Evolutionary conservation across 2,797 vertebrate genomes (phyloP), one percentile per base, ranked within the genome.

Genomic region (Trachurus trachurus): DNA sequence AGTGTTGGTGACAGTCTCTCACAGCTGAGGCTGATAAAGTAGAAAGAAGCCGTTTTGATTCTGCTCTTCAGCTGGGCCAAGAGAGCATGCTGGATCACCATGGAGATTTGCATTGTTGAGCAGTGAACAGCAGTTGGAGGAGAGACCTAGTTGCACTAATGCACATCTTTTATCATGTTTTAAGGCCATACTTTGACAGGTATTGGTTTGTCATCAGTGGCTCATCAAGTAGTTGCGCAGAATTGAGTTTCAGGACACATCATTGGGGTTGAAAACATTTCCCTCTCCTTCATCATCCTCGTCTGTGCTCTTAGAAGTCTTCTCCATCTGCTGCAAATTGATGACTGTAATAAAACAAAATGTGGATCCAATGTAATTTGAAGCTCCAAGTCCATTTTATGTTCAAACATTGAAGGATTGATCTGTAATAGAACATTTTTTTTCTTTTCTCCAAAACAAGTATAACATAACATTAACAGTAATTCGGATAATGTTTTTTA

Each of bases 1-100:
- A 80, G 69, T 81, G 85, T 86, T 85, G 87, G 86, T 87, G 84
- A 85, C 87, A 42, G 74, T 63, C 74, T 84, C 67, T 81, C 58
- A 66, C 76, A 82, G 84, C 75, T 79, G 80, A 77, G 81, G 71
- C 64, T 81, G 83, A 83, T 76, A 54, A 74, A 85, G 78, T 52
- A 72, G 84, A 86, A 70, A 79, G 70, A 47, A 40, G 65, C 69
- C 63, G 63, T 83, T 89, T 90, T 90, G 81, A 87, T 80, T 79
- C 67, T 73, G 63, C 81, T 84, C 75, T 78, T 88, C 67, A 76
- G 6, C 73, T 76, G 80, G 74, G 71, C 83, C 66, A 70, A 68
- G 77, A 81, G 68, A 80, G 84, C 71, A 34, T 59, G n/a, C n/a
- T n/a, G 60, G 58, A 84, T 93, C 83, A 86, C 84, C 80, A 87